Base-by-base conservation (phyloP, 1,140 invertebrate species). In the Campoletis sonorensis region DNA sequence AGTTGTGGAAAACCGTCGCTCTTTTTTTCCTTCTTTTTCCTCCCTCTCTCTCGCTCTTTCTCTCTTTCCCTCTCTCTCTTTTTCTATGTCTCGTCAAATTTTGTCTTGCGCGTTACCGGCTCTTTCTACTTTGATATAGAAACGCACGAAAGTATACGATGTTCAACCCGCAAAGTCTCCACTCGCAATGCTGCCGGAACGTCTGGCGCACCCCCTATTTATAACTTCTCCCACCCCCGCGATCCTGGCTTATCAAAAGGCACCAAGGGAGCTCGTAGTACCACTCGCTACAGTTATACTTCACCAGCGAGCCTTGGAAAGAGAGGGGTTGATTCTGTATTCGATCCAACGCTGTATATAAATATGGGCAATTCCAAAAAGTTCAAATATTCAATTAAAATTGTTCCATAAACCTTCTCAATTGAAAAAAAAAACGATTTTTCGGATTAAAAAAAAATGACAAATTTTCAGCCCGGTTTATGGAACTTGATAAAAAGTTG, bases 181-280 rank as follows among this genome's bases (percentile, higher is more conserved):
- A 87, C 86, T 87, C 84, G 84, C 85, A 89, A 84, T 89, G 86
- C 87, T 87, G 85, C 83, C 84, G 80, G 67, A 75, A 70, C 68
- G 49, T 61, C 67, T 82, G 68, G 81, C 82, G 80, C 81, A 79
- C 64, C 81, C 80, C 82, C 87, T 87, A 90, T 90, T 89, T 91
- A 91, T 91, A 84, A 88, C 84, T 87, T 88, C 85, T 81, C 79
- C 80, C 82, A 79, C 82, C 70, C 81, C 51, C 77, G 73, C 73
- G 49, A 71, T 79, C 58, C 71, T 67, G 70, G 76, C 86, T 85
- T 86, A 85, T 86, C 86, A 83, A 40, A 83, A 77, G 54, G 81
- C 75, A 54, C 49, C 40, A 51, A 67, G 40, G 40, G 68, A 49
- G 30, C 4, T 27, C 45, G 23, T 75, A 49, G 72, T 58, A 58